These are phyloP conservation scores for Periophthalmodon schlosseri DNA, from an alignment of 2,113 vertebrate species.

Conservation along the genomic window DNA sequence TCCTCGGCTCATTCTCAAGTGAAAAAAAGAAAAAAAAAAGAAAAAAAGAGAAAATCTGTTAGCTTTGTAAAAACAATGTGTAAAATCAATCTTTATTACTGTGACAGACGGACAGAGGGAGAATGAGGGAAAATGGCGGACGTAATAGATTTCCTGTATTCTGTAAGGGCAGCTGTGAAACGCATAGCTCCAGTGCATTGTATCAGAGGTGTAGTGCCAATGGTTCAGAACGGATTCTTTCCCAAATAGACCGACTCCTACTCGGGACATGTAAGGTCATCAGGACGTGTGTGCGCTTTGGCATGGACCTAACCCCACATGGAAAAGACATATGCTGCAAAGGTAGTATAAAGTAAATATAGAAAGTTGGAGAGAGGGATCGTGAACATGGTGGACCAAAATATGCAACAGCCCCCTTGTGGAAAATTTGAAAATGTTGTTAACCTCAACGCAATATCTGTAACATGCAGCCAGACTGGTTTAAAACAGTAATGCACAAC, in stretches of 20 bases:
- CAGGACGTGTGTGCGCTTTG: conserved; percentile 1
- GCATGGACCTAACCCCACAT: neutral
- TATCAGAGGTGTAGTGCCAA: neutral
- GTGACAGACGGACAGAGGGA: conserved; percentile 3
- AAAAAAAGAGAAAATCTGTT: neutral
- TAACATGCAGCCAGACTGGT: neutral
- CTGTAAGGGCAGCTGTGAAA: neutral
- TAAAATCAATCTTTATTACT: conserved; percentile 15
- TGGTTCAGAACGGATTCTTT: conserved; percentile 5
- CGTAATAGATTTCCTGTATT: neutral
- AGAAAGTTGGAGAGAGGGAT: neutral
- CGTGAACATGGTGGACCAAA: neutral
- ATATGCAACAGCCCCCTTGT: neutral
- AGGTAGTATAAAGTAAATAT: neutral
- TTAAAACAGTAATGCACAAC: too few species aligned
- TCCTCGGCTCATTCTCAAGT: neutral
- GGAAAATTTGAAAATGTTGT: neutral
- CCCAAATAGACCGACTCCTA: neutral
- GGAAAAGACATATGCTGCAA: neutral
- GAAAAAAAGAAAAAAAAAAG: neutral
- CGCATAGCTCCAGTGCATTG: neutral
- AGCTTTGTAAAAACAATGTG: conserved; percentile 8
- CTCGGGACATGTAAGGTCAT: conserved; percentile 3
- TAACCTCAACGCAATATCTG: neutral
- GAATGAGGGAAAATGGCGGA: neutral